Base-by-base conservation (phyloP, 1,140 invertebrate species). In the Drosophila elegans region DNA sequence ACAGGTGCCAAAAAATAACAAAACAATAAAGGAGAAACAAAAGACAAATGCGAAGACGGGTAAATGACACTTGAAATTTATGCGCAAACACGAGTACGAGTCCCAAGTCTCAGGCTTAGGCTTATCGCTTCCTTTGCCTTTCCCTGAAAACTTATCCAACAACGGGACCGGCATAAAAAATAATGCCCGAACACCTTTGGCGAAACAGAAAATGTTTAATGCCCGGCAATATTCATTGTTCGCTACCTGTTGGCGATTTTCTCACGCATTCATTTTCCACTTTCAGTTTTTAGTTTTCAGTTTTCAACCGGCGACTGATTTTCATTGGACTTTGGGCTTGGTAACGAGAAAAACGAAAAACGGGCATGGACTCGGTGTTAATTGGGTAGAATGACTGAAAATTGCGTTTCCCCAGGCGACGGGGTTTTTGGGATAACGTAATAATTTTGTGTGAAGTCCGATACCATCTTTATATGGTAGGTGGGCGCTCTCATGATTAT, bases 61-160 rank as follows among this genome's bases (percentile, higher is more conserved):
- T 89, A 89, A 89, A 89, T 89, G 84, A 89, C 84, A 89, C 77
- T 89, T 89, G 77, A 90, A 89, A 88, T 89, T 88, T 88, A 88
- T 88, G 84, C 84, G 84, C 84, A 80, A 89, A 88, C 84, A 89
- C 67, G 77, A 59, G 21, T 44, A 41, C 57, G 62, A 60, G 74
- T 60, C 55, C 60, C 56, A 32, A 7, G 74, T 60, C 55, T 53
- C 29, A 51, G 71, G 62, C 71, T 76, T 86, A 80, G 71, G 62
- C 71, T 76, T 86, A 80, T 85, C 59, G 64, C 63, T 86, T 74
- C 63, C 59, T 63, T 63, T 55, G 57, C 49, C 68, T 41, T 76
- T 61, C 59, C 51, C 61, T 72, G 38, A 57, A 63, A 57, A 48
- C 32, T 48, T 59, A 68, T 76, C 55, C 64, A 56, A 69, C 78